Conservation (phyloP, 2,113 vertebrate genomes). For the Sorex fumeus region DNA sequence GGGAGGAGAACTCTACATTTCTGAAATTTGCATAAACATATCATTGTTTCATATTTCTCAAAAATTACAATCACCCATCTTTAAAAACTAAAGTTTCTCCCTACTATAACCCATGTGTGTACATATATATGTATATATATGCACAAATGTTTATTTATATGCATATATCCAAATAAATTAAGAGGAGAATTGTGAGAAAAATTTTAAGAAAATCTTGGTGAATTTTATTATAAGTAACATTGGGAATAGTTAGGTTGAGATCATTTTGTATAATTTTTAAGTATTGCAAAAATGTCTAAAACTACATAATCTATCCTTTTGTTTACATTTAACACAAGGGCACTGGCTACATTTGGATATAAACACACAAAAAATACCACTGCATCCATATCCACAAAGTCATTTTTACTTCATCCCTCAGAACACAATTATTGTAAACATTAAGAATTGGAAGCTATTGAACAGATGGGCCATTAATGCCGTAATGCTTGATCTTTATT, state of each 20-base stretch:
- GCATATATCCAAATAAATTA: background rate
- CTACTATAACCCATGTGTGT: background rate
- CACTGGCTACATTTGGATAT: slow-evolving; percentile 54
- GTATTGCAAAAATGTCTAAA: background rate
- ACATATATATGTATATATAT: background rate
- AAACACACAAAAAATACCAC: slow-evolving; percentile 42
- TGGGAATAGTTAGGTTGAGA: slow-evolving; percentile 4
- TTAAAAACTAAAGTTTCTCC: background rate
- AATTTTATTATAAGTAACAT: slow-evolving; percentile 4
- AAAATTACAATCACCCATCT: background rate
- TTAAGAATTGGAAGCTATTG: slow-evolving; percentile 85
- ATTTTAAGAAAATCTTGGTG: background rate
- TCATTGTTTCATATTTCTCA: slow-evolving; percentile 32
- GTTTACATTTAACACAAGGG: slow-evolving; percentile 37
- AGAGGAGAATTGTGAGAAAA: background rate
- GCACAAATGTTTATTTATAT: background rate
- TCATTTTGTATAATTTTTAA: background rate
- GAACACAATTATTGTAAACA: slow-evolving; percentile 80
- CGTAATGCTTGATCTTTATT: slow-evolving; percentile 88
- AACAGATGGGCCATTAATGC: slow-evolving; percentile 92
- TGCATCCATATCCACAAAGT: slow-evolving; percentile 69
- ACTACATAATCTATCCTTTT: slow-evolving; percentile 9
- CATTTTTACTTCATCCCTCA: slow-evolving; percentile 79
- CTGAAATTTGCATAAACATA: background rate
- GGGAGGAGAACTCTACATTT: background rate